phyloP scores from a whole-genome alignment of 2,113 vertebrate species.

The Hippopotamus amphibius region DNA sequence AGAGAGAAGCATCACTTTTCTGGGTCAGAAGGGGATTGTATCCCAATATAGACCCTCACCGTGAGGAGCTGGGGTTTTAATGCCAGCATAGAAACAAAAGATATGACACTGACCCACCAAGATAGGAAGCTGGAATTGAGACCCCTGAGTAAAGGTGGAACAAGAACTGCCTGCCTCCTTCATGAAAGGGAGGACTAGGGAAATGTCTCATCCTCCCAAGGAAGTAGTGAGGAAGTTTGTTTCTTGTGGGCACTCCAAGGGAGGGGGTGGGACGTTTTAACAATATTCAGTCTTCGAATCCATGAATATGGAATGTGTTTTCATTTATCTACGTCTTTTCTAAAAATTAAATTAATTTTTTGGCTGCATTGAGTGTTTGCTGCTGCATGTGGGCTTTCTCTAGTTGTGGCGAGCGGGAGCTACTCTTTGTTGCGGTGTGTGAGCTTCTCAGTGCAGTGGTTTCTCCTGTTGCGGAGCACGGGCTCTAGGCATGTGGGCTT shows the following conservation, averaged over 20 bases:
- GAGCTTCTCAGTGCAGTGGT: no score
- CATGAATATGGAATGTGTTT: background rate
- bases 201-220: background rate
- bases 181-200: background rate
- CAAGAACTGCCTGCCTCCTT: background rate
- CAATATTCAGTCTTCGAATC: background rate
- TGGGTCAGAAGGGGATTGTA: background rate
- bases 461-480: no score
- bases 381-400: no score
- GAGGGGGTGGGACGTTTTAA: background rate
- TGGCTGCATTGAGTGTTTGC: no score
- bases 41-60: background rate
- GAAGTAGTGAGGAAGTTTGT: background rate
- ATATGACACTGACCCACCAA: background rate
- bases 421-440: no score
- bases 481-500: no score
- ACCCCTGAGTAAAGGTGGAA: background rate
- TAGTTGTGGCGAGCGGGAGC: no score
- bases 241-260: background rate
- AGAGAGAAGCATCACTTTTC: constrained; percentile 15
- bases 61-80: background rate
- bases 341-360: no score
- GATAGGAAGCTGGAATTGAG: background rate
- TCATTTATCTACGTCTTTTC: background rate
- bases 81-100: background rate